Base-by-base conservation (phyloP, 2,888 invertebrate genomes). In the Scaptodrosophila latifasciaeformis region DNA sequence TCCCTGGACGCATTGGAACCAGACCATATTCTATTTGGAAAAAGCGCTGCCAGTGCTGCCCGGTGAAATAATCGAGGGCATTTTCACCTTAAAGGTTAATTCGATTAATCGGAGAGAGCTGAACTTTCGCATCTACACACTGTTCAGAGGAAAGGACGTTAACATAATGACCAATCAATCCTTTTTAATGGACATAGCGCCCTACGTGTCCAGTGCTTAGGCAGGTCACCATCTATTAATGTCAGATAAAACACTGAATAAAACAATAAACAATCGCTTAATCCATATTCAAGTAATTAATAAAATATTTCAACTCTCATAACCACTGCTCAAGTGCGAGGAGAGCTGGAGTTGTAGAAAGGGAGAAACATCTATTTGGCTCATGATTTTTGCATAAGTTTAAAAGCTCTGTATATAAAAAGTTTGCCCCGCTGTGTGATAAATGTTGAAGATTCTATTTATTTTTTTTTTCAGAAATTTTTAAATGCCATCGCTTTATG, bases 1-100 rank as follows among this genome's bases (percentile, higher is more conserved):
- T 0, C 93, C 94, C 13, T 96, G 97, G 87, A 99, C 99, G 4
- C 98, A 99, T 86, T 99, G 99, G 99, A 98, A 98, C 87, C 83
- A 83, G 37, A 93, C 93, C 2, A 97, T 99, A 49, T 97, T 99
- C 88, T 99, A 99, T 86, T 92, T 98, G 74, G 93, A 96, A 82
- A 95, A 97, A 70, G 95, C 95, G 77, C 91, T 99, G 88, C 96
- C 97, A 0, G 96, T 88, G 0, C 96, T 96, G 84, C 93, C 94
- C 71, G 91, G 91, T 43, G 97, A 99, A 21, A 10, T 13, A 27
- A 53, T 62, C 19, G 50, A 49, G n/a, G 62, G 62, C 2, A 39
- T 49, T 84, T 95, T 95, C 84, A 91, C 97, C 54, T 90, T 98
- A 85, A 90, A 91, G n/a, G 93, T 97, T 92, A 59, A 59, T 13